Evolutionary conservation across 2,113 vertebrate genomes (phyloP).

Genomic region (Pseudorectes ferrugineus): DNA sequence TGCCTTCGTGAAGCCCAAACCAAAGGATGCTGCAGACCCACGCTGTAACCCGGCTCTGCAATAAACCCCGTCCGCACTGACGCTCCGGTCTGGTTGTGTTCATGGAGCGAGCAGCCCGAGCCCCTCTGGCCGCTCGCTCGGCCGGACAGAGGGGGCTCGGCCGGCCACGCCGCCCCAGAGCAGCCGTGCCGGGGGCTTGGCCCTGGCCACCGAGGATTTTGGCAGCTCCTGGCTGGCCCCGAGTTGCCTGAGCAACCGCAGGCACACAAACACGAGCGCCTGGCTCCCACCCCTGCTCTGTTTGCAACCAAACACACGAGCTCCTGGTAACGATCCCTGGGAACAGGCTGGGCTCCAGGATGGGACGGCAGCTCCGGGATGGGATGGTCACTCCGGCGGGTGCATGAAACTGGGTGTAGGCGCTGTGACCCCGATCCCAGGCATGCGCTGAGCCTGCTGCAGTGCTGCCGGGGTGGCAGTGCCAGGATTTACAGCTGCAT

Average conservation of each 20-base stretch:
- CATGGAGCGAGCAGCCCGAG: rapidly evolving
- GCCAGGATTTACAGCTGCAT: neutral
- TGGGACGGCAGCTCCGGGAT: neutral
- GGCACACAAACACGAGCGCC: slow-evolving; percentile 67
- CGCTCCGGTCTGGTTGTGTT: neutral
- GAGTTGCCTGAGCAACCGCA: slow-evolving; percentile 66
- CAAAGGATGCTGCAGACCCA: slow-evolving; percentile 40
- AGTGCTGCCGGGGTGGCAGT: neutral
- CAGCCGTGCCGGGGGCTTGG: neutral
- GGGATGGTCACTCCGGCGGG: neutral
- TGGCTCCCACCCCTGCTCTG: slow-evolving; percentile 60
- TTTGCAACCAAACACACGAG: slow-evolving; percentile 74
- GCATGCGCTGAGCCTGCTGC: neutral
- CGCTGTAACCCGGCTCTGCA: slow-evolving; percentile 41
- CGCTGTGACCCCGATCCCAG: neutral
- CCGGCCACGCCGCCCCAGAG: neutral
- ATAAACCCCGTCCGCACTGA: slow-evolving; percentile 53
- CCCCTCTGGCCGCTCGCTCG: neutral
- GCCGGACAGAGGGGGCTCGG: neutral
- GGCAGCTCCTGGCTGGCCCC: slow-evolving; percentile 45
- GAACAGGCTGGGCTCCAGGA: slow-evolving; percentile 37
- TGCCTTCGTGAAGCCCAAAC: neutral
- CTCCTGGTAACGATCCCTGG: slow-evolving; percentile 76
- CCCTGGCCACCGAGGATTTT: neutral
- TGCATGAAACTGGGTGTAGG: neutral